These are phyloP conservation scores for Pagetopsis macropterus DNA, from an alignment of 2,797 vertebrate species.

Conservation along the genomic window DNA sequence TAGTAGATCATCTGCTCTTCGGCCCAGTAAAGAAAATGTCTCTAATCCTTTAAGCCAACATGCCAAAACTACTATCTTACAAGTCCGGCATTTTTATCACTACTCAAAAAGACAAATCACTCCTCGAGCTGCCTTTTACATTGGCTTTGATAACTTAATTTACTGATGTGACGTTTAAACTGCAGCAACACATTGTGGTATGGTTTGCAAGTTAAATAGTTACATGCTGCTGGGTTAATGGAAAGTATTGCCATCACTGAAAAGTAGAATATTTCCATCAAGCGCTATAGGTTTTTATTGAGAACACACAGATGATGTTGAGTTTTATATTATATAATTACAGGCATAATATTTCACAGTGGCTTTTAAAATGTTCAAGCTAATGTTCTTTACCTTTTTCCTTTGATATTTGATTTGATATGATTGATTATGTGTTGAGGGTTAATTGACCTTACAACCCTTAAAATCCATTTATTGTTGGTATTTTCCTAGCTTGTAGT, in stretches of 20 bases:
- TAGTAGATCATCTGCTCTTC: constrained; percentile 1
- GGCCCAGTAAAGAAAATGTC: constrained; percentile 17
- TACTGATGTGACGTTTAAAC: constrained; percentile 2
- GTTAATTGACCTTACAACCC: neutral
- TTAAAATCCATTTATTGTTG: neutral
- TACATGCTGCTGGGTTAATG: neutral
- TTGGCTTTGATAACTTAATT: neutral
- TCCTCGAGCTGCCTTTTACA: neutral
- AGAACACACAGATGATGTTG: neutral
- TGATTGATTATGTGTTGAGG: neutral
- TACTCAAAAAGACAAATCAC: neutral
- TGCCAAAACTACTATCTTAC: neutral
- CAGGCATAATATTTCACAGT: neutral
- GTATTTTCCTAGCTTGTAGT: neutral
- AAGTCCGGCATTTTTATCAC: neutral
- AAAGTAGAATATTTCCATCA: neutral
- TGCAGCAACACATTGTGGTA: neutral
- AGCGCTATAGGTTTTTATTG: neutral
- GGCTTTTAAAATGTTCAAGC: constrained; percentile 7
- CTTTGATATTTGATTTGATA: constrained; percentile 4
- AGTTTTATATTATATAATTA: constrained; percentile 17
- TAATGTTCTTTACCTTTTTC: neutral
- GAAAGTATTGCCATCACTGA: neutral
- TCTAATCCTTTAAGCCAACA: constrained; percentile 21
- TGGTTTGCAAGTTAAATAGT: constrained; percentile 1